phyloP scores from a whole-genome alignment of 2,888 invertebrate genomes.

The Tanypteryx hageni region DNA sequence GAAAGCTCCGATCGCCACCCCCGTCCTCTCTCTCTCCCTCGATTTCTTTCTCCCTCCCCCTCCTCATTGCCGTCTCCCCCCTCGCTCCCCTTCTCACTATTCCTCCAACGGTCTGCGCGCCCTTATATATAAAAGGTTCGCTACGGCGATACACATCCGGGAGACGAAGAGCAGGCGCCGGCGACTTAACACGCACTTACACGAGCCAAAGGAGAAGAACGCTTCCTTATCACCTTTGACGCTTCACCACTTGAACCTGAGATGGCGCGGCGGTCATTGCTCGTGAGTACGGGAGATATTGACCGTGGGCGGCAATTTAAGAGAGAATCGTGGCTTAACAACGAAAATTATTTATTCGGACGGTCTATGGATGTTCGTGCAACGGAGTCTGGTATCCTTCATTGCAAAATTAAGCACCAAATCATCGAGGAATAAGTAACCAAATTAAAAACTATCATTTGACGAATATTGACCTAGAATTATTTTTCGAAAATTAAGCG shows the following conservation, averaged over 20 bases:
- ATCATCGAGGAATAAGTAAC: no score
- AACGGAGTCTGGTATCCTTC: no score
- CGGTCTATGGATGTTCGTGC: no score
- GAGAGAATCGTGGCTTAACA: no score
- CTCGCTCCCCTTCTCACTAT: background rate
- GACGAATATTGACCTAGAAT: no score
- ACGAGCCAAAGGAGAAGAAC: background rate
- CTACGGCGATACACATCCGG: conserved; percentile 23
- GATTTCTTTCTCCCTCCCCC: background rate
- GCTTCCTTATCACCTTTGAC: background rate
- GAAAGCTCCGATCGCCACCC: no score
- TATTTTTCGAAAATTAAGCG: no score
- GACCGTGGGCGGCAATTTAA: no score
- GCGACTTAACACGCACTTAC: background rate
- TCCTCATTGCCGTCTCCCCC: background rate
- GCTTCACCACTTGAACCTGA: background rate
- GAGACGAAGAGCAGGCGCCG: background rate
- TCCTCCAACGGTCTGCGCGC: background rate
- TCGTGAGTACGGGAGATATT: conserved; percentile 26
- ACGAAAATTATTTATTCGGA: no score
- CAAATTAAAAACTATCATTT: no score
- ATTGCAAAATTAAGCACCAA: no score
- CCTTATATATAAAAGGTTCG: conserved; percentile 31
- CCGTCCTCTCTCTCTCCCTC: background rate
- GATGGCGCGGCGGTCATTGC: conserved; percentile 24